Percentiles rank a stretch among this genome's conserved stretches.
These are phyloP conservation scores for Hypselothyrea guttata DNA, from an alignment of 2,888 invertebrate species.

Conservation along the genomic window DNA sequence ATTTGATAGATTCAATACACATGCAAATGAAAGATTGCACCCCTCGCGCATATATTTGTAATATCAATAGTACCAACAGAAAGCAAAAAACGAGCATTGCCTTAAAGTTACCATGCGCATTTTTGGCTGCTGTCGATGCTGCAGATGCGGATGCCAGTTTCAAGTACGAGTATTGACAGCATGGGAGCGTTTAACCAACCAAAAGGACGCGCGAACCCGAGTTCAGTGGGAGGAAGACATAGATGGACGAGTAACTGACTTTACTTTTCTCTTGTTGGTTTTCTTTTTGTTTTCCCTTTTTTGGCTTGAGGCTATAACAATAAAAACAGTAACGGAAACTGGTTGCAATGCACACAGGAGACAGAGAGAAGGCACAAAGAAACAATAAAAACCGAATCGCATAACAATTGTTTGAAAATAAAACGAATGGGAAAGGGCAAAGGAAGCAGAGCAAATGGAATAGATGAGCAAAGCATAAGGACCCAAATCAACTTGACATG, in stretches of 20 bases:
- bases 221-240: conserved; percentile 10
- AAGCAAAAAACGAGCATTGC: no score
- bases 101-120: conserved; percentile 10
- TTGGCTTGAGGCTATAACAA: conserved; percentile 62
- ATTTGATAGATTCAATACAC: no score
- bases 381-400: conserved; percentile 62
- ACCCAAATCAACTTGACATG: conserved; percentile 51
- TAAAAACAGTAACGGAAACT: conserved; percentile 69
- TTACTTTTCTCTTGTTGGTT: conserved; percentile 44
- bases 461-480: no score
- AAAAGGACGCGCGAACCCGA: conserved; percentile 36
- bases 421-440: conserved; percentile 19
- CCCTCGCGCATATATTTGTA: no score
- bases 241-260: conserved; percentile 41
- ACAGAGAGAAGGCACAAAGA: conserved; percentile 55
- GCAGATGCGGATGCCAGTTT: conserved; percentile 31
- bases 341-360: conserved; percentile 55
- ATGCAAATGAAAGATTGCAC: no score
- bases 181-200: conserved; percentile 65
- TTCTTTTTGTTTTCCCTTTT: conserved; percentile 28
- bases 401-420: conserved; percentile 59
- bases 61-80: neutral
- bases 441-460: neutral
- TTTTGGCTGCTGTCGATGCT: conserved; percentile 20
- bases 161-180: conserved; percentile 69